Conservation (phyloP, 2,888 invertebrate genomes). For the Mythimna vitellina region DNA sequence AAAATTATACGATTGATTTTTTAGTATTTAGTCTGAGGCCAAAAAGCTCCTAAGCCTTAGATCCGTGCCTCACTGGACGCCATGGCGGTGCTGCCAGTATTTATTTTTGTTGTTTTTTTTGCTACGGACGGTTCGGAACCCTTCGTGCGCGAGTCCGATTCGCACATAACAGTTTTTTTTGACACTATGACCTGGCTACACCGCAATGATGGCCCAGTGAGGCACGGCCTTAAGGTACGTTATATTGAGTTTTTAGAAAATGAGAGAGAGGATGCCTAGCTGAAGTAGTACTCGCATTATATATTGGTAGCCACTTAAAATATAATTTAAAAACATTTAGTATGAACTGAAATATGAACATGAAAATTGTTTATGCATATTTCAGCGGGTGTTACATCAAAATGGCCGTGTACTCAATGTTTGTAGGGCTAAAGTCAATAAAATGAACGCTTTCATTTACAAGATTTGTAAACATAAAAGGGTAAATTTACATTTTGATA, state of each 20-base stretch:
- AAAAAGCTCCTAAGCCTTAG: not conserved
- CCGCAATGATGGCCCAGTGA: too few species aligned
- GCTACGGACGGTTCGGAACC: too few species aligned
- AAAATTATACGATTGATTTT: not conserved
- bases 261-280: not conserved
- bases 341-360: conserved; percentile 37
- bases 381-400: conserved; percentile 58
- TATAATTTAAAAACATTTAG: conserved; percentile 31
- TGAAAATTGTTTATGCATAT: conserved; percentile 62
- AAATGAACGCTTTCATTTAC: conserved; percentile 89
- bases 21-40: not conserved
- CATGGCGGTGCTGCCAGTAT: too few species aligned
- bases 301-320: conserved; percentile 5
- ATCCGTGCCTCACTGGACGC: too few species aligned
- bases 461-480: conserved; percentile 90
- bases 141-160: too few species aligned
- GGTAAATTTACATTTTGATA: conserved; percentile 91
- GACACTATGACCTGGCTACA: too few species aligned
- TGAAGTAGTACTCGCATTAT: not conserved
- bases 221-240: too few species aligned
- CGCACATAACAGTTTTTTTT: too few species aligned
- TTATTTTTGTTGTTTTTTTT: too few species aligned
- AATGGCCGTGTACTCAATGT: conserved; percentile 71
- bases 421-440: conserved; percentile 83
- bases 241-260: not conserved